Evolutionary conservation across 2,888 invertebrate genomes (phyloP).

Genomic region (Caenorhabditis virilis): DNA sequence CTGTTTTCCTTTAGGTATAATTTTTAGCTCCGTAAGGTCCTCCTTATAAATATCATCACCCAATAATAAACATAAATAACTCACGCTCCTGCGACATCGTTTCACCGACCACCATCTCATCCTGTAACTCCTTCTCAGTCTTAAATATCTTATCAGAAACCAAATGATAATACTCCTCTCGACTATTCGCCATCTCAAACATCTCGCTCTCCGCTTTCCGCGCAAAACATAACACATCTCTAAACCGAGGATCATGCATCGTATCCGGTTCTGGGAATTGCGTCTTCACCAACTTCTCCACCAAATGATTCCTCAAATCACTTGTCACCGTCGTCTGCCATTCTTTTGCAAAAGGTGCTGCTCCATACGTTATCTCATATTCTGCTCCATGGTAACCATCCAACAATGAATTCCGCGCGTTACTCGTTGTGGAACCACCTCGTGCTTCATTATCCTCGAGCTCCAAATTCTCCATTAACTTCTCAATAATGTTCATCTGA

Average conservation of each 20-base stretch:
- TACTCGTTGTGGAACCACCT: conserved; percentile 6
- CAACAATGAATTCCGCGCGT: conserved; percentile 12
- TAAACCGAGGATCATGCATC: conserved; percentile 91
- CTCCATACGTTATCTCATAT: conserved; percentile 75
- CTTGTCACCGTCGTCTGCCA: conserved; percentile 74
- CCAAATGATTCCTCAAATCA: conserved; percentile 96
- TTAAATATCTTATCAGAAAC: conserved; percentile 99
- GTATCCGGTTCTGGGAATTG: conserved; percentile 98
- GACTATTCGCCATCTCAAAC: conserved; percentile 96
- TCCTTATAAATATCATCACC: too few relatives aligned
- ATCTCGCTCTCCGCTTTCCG: conserved; percentile 98
- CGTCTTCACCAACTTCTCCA: conserved; percentile 98
- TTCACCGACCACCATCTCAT: conserved; percentile 49
- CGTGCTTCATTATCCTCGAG: conserved; percentile 13
- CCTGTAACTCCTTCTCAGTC: conserved; percentile 79
- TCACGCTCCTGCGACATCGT: conserved; percentile 23
- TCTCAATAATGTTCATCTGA: conserved; percentile 70
- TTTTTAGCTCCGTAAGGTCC: too few relatives aligned
- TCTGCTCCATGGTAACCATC: conserved; percentile 50
- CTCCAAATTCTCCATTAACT: neutral
- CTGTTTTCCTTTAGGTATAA: too few relatives aligned
- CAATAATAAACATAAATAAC: too few relatives aligned
- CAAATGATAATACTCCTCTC: conserved; percentile 96
- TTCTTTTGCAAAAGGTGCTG: neutral
- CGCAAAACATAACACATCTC: conserved; percentile 95